These are phyloP conservation scores for Atrina japonica DNA, from an alignment of 2,888 invertebrate species.

Conservation along the genomic window DNA sequence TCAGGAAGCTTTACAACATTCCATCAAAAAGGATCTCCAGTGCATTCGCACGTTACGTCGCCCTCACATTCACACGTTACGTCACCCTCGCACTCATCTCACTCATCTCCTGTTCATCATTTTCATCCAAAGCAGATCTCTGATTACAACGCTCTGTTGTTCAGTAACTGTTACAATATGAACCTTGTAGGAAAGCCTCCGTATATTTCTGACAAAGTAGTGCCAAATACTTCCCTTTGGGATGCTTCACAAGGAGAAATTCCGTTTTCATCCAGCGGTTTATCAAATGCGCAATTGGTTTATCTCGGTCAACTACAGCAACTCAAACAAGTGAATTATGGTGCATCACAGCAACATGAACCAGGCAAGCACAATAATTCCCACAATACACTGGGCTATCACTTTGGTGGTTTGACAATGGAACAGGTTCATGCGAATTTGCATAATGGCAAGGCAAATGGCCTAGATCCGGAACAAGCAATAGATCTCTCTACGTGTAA, in stretches of 20 bases:
- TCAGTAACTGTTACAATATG: slow-evolving; percentile 59
- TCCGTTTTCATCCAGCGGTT: slow-evolving; percentile 45
- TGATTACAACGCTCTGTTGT: slow-evolving; percentile 20
- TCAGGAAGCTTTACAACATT: slow-evolving; percentile 24
- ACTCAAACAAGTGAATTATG: slow-evolving; percentile 6
- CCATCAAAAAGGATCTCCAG: slow-evolving; percentile 13
- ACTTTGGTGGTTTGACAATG: slow-evolving; percentile 2
- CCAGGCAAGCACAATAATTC: not conserved
- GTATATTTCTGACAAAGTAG: slow-evolving; percentile 32
- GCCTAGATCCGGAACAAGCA: not conserved
- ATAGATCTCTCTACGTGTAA: slow-evolving; percentile 15
- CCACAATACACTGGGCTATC: not conserved
- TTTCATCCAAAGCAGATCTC: slow-evolving; percentile 8
- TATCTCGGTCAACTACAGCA: slow-evolving; percentile 47
- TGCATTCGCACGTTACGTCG: not conserved
- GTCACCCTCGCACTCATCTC: slow-evolving; percentile 10
- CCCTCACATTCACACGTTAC: no score
- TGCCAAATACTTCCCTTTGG: slow-evolving; percentile 21
- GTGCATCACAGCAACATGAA: not conserved
- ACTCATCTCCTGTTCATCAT: slow-evolving; percentile 23
- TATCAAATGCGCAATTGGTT: slow-evolving; percentile 48
- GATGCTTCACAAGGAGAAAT: slow-evolving; percentile 45
- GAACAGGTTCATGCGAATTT: not conserved
- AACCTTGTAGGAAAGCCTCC: slow-evolving; percentile 66
- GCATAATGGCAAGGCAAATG: slow-evolving; percentile 1